Conservation (phyloP, 2,888 invertebrate species). For the Dioctria rufipes region DNA sequence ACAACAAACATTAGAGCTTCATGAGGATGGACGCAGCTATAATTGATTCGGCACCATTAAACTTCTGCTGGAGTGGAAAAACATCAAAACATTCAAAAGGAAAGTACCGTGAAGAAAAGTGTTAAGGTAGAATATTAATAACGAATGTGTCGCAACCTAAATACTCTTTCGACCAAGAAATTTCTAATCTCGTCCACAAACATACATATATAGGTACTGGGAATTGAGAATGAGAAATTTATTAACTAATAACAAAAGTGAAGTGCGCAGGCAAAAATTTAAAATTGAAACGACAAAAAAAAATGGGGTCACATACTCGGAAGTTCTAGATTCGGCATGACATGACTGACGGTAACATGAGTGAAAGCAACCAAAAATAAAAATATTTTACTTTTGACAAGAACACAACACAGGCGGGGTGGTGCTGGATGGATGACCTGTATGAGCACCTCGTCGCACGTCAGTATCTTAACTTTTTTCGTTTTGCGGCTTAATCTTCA, state of each 20-base stretch:
- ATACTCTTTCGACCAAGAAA: slow-evolving; percentile 1
- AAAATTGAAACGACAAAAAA: not conserved
- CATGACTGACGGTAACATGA: not conserved
- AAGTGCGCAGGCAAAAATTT: not conserved
- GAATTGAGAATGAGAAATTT: not conserved
- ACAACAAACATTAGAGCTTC: not conserved
- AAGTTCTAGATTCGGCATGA: not conserved
- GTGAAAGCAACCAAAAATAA: not conserved
- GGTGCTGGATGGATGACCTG: no score
- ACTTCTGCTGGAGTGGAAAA: not conserved
- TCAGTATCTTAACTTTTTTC: not conserved
- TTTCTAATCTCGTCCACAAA: not conserved
- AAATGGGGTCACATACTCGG: slow-evolving; percentile 14
- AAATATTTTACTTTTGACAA: not conserved
- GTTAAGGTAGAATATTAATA: slow-evolving; percentile 2
- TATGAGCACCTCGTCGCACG: not conserved
- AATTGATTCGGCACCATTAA: slow-evolving; percentile 10
- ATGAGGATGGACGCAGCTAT: not conserved
- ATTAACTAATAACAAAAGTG: no score
- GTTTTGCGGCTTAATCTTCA: not conserved
- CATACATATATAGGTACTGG: not conserved
- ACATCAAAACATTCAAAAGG: not conserved
- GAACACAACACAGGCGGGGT: not conserved
- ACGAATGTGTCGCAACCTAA: slow-evolving; percentile 4
- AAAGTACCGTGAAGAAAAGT: not conserved